Evolutionary conservation across 2,113 vertebrate species (phyloP), one percentile per base, ranked within the genome.

Genomic region (Craseonycteris thonglongyai): DNA sequence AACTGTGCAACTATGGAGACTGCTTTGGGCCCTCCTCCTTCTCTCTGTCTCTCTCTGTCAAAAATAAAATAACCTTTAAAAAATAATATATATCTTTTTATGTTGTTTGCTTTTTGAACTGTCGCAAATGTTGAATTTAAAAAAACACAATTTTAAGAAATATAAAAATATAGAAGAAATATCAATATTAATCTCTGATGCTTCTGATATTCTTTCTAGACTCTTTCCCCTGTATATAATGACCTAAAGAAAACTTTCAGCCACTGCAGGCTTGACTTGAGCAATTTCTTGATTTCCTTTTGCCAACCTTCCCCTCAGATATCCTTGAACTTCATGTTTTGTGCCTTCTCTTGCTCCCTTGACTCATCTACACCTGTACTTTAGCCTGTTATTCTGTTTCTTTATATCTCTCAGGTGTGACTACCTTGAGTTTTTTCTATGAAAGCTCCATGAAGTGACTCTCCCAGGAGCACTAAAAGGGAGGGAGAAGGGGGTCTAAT

Each of bases 91-190:
- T 68, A 45, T 79, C 28, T 94, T 94, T 94, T 79, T 63, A 71
- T 93, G 28, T 79, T 83, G 58, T 88, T 92, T 75, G 68, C 61
- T 76, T 90, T 87, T 97, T 94, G 58, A 94, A n/a, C 35, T 33
- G 33, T 89, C 59, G 91, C 30, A 88, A 83, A 79, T 91, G 38
- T 78, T 95, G 14, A 78, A 40, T 56, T 69, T 79, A 65, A 9
- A 76, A 83, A 78, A 81, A 74, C 30, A n/a, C 5, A 95, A 68
- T 45, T 42, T 88, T 90, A 85, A 80, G 66, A 94, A 94, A 88
- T 93, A 13, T 18, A 66, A 85, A 88, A 87, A 90, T n/a, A 42
- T 33, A 91, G 58, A 97, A 93, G 51, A 96, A 93, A 79, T 84
- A 76, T 18, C 40, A 94, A 16, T 76, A 49, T 54, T 54, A 45